phyloP scores from a whole-genome alignment of 2,888 invertebrate species.

The Slavum lentiscoides region DNA sequence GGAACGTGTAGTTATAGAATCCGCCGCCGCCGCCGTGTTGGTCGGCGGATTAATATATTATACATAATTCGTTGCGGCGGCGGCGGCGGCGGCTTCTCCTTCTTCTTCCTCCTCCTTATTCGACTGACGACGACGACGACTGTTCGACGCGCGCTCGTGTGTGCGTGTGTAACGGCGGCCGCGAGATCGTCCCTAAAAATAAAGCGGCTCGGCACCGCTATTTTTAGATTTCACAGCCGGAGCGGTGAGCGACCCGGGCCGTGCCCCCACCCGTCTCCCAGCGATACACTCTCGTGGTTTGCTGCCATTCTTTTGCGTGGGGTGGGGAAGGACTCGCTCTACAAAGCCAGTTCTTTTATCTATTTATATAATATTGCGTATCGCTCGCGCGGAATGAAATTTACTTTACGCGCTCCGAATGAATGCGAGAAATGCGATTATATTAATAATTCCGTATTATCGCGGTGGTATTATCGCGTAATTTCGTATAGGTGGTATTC shows the following conservation, averaged over 20 bases:
- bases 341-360: neutral
- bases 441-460: neutral
- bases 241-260: neutral
- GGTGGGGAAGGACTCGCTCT: neutral
- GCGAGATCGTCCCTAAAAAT: conserved; percentile 34
- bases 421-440: neutral
- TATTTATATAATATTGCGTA: neutral
- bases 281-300: too few species aligned
- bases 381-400: neutral
- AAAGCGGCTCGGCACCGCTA: conserved; percentile 13
- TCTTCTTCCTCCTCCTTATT: too few species aligned
- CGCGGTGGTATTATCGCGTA: neutral
- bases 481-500: too few species aligned
- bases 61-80: too few species aligned
- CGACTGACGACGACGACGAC: neutral
- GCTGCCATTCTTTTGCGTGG: too few species aligned
- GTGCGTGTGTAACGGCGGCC: neutral
- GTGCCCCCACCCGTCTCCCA: too few species aligned
- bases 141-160: too few species aligned
- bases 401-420: neutral
- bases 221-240: conserved; percentile 15
- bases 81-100: too few species aligned
- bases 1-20: too few species aligned
- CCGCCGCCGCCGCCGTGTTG: too few species aligned
- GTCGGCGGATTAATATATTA: too few species aligned